phyloP scores from a whole-genome alignment of 2,797 vertebrate species.

The Ctenopoma kingsleyae region DNA sequence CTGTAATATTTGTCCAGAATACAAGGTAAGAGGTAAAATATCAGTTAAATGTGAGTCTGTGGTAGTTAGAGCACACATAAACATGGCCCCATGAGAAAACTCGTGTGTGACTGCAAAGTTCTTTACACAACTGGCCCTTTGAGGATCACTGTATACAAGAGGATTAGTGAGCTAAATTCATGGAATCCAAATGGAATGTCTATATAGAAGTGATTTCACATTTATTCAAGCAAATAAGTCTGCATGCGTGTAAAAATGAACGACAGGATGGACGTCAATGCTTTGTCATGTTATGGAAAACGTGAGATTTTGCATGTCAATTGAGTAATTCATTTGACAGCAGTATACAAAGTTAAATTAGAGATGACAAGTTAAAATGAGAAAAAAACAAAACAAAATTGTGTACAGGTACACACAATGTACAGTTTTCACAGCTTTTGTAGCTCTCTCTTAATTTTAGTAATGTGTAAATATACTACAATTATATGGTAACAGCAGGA shows the following conservation, averaged over 20 bases:
- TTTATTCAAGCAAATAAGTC: slow-evolving; percentile 25
- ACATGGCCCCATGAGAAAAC: slow-evolving; percentile 38
- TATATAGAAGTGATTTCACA: slow-evolving; percentile 43
- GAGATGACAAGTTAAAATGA: slow-evolving; percentile 7
- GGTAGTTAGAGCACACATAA: slow-evolving; percentile 21
- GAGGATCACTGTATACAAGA: slow-evolving; percentile 65
- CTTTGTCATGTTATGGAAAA: slow-evolving; percentile 18
- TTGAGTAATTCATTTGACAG: background rate
- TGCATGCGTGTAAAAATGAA: background rate
- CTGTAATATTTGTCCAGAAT: background rate
- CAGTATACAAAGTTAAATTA: background rate
- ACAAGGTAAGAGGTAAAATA: background rate
- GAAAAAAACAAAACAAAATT: background rate
- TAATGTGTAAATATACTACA: background rate
- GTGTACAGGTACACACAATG: too few relatives aligned
- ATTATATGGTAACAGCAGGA: background rate
- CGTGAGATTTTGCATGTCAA: slow-evolving; percentile 3
- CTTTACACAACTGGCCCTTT: slow-evolving; percentile 50
- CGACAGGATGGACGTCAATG: background rate
- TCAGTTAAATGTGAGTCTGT: slow-evolving; percentile 18
- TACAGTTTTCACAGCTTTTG: background rate
- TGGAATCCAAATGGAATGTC: slow-evolving; percentile 52
- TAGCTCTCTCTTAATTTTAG: too few relatives aligned
- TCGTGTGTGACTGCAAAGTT: slow-evolving; percentile 52
- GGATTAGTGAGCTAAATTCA: slow-evolving; percentile 70